Evolutionary conservation across 2,797 vertebrate species (phyloP).

Genomic region (Tenualosa ilisha): DNA sequence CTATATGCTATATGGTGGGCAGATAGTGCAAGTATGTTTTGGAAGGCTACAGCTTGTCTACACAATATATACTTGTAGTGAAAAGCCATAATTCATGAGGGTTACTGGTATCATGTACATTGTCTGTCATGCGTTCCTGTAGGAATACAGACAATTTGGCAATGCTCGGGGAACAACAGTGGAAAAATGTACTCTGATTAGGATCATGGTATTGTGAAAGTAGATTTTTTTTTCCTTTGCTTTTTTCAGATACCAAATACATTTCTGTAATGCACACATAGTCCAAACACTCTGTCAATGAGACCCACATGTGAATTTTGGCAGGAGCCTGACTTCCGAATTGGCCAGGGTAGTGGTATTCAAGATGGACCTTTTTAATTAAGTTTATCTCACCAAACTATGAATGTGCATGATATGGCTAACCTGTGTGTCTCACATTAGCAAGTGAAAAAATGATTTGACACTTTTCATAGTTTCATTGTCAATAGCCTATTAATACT

Average conservation of each 20-base stretch:
- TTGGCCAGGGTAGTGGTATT: neutral
- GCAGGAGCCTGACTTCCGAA: neutral
- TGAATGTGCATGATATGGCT: neutral
- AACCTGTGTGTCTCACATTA: neutral
- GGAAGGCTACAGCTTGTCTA: neutral
- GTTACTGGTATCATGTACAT: neutral
- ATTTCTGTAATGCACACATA: neutral
- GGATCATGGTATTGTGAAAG: neutral
- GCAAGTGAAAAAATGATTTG: neutral
- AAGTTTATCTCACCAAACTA: neutral
- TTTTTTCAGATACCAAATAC: neutral
- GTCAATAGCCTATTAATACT: neutral
- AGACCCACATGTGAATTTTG: constrained; percentile 5
- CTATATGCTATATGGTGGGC: neutral
- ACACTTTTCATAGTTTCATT: neutral
- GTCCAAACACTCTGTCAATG: neutral
- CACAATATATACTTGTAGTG: neutral
- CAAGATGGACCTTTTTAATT: neutral
- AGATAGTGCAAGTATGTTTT: constrained; percentile 23
- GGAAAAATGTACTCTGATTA: neutral
- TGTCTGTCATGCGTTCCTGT: neutral
- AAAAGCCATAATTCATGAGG: neutral
- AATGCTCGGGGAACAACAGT: neutral
- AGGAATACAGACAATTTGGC: neutral
- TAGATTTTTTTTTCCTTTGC: neutral